Evolutionary conservation across 2,113 vertebrate species (phyloP), one percentile per base, ranked within the genome.

Genomic region (Notothenia coriiceps): DNA sequence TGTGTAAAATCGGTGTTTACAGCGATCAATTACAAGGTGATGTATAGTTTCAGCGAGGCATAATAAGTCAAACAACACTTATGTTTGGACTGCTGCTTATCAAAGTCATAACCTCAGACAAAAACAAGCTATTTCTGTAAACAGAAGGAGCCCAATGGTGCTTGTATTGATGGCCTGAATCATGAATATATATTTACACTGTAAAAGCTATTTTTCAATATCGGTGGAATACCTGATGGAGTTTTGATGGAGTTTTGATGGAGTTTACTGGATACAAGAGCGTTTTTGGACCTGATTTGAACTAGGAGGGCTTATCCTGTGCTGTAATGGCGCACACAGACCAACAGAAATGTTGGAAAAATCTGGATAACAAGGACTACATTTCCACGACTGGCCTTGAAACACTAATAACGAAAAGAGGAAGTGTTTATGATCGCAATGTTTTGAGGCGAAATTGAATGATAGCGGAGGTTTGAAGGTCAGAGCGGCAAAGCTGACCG

Each of bases 381-480:
- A 20, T 51, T 56, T 54, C 62, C 61, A 47, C 22, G 33, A 15
- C 33, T 62, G 59, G 44, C 56, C 61, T 67, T n/a, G 22, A 56
- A 69, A 50, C 14, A 2, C 20, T 70, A 40, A 70, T 25, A 49
- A 70, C 0, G 10, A 12, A 20, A 54, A 52, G 25, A 29, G 6
- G 29, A 66, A 55, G 40, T 55, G 66, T 60, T 70, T 43, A 57
- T 3, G 10, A 66, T 33, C 4, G 2, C 14, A 6, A 49, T 8
- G 74, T 73, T 77, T 72, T 63, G 49, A 61, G 35, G 35, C 29
- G 0, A 56, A 9, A 20, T 54, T 85, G 84, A 91, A 77, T 35
- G 57, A 87, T 66, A 20, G 22, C 4, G 2, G 11, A 2, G 15
- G 62, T 71, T 83, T 84, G 78, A 86, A 89, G 84, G 86, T 87